Evolutionary conservation across 1,140 invertebrate genomes (phyloP), one percentile per base, ranked within the genome.

Genomic region (Drosophila auraria): DNA sequence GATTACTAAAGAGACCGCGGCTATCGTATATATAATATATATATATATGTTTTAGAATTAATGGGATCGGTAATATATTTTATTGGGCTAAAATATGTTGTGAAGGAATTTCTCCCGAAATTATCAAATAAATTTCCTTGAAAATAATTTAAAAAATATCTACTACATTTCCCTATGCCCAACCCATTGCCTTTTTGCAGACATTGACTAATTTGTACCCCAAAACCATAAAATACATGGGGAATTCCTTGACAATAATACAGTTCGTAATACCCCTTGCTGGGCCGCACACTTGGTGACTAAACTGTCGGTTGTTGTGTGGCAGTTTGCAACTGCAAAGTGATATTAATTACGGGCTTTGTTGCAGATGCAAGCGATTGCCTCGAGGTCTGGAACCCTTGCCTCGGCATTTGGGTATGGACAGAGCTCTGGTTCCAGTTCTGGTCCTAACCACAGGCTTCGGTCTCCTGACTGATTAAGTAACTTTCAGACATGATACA

Each of bases 271-370:
- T 70, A 68, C 64, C 66, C 53, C 49, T 62, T 60, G 38, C 14
- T 23, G 42, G 5, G n/a, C 25, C 57, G 3, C 57, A 66, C 62
- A 69, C 25, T 23, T 66, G 62, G 36, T 54, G 66, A 68, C 62
- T 70, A 70, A 70, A 66, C 58, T 38, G 44, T 65, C 30, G 25
- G 62, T 45, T 80, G 33, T 49, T 47, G 33, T 50, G 53, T 45
- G 78, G 58, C 62, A 80, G 70, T 70, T 73, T 78, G 66, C 66
- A 82, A 82, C 73, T 82, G 65, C 49, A 82, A 81, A 82, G 65
- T 66, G 80, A 82, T 82, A 82, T 82, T 82, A 82, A 82, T 82
- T 82, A 82, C 82, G 80, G 80, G 80, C 80, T 82, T 82, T 77
- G 72, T 72, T 82, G 79, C 70, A 63, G 30, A 64, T 76, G 30